Base-by-base conservation (phyloP, 2,888 invertebrate species). In the Oeneis ivallda region DNA sequence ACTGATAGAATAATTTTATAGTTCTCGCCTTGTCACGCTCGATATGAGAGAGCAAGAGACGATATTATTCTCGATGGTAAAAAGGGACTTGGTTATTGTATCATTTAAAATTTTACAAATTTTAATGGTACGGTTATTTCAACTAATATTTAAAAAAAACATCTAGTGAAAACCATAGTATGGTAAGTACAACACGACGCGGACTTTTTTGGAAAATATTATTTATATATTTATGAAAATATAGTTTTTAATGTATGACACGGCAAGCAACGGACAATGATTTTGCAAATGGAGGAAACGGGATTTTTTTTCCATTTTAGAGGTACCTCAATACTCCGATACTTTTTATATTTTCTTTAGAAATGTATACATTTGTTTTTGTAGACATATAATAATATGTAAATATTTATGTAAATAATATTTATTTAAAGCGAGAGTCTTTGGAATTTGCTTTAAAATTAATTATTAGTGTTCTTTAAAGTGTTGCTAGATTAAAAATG, bases 381-480 rank as follows among this genome's bases (percentile, higher is more conserved):
- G 71, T 71, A 68, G 69, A 72, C 74, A 74, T 74, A 47, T 47
- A 47, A 74, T 73, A 65, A 53, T 70, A 62, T 66, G 61, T 66
- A 66, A 68, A 63, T 63, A 65, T 71, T 64, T 71, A 72, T 73
- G 67, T 75, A 75, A 70, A 71, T 72, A 73, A 67, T 67, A 71
- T 74, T 69, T 76, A 75, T 74, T 72, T 71, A 74, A 69, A 70
- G 71, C 69, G 74, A 66, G 76, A 84, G 89, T 75, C 89, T 90
- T 90, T 90, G 89, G 90, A 80, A 75, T 78, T 81, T 83, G 90
- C 90, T 91, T 90, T 90, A 89, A 88, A 62, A 65, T 43, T 66
- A 68, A 69, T 57, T 53, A 69, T 57, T 53, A 53, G 41, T 66
- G 64, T 58, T 62, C 43, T 59, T 56, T 54, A 61, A 54, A 59